Evolutionary conservation across 2,888 invertebrate genomes (phyloP).

Genomic region (Acleris sparsana): DNA sequence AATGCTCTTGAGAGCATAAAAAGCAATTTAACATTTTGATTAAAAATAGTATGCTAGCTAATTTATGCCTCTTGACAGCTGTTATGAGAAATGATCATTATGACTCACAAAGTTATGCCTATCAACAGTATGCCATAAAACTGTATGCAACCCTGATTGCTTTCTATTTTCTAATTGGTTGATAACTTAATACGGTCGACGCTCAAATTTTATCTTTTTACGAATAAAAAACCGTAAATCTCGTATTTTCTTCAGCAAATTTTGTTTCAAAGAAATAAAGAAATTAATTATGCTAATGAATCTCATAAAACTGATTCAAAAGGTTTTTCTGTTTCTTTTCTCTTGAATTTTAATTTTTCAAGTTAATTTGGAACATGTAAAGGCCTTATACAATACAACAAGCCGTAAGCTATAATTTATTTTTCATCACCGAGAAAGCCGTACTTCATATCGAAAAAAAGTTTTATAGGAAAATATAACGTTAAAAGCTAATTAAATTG

Average conservation of each 20-base stretch:
- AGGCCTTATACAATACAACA: background rate
- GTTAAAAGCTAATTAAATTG: background rate
- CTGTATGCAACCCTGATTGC: too few relatives aligned
- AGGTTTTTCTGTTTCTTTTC: constrained; percentile 11
- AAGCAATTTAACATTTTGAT: too few relatives aligned
- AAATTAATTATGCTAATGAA: constrained; percentile 26
- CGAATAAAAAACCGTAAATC: background rate
- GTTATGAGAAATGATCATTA: too few relatives aligned
- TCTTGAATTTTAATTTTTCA: constrained; percentile 4
- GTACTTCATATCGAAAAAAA: background rate
- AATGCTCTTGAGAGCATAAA: too few relatives aligned
- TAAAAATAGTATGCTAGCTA: too few relatives aligned
- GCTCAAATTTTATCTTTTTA: background rate
- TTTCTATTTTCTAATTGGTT: too few relatives aligned
- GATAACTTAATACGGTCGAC: too few relatives aligned
- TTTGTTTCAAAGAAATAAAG: constrained; percentile 4
- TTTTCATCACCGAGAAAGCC: background rate
- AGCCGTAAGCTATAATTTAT: constrained; percentile 9
- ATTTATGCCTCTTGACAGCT: too few relatives aligned
- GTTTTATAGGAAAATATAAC: background rate
- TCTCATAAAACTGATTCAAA: constrained; percentile 12
- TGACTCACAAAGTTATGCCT: too few relatives aligned
- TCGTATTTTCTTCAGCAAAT: background rate
- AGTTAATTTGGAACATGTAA: constrained; percentile 15
- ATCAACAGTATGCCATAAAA: too few relatives aligned